A percentile compares a stretch with the other conserved stretches of the same genome.
Conservation (phyloP, 1,140 invertebrate species). For the Dreissena polymorpha region DNA sequence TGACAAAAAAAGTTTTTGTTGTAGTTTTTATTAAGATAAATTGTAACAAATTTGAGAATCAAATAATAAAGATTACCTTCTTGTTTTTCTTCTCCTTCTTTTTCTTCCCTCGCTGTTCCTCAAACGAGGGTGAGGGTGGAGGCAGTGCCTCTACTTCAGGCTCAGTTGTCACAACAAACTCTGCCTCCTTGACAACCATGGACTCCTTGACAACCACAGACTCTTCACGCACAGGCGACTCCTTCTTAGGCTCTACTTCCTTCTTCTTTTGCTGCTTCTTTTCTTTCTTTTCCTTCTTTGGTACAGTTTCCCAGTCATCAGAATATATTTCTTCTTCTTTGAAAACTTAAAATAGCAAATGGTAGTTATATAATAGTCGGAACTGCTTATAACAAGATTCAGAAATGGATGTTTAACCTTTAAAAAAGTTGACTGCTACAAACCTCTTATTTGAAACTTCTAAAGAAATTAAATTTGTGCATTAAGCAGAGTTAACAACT, state of each 20-base stretch:
- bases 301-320: conserved; percentile 39
- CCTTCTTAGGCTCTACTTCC: conserved; percentile 9
- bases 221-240: conserved; percentile 27
- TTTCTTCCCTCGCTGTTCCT: conserved; percentile 43
- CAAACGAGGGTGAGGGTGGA: conserved; percentile 5
- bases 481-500: too few relatives aligned
- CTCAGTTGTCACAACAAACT: not conserved
- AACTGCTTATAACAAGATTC: not conserved
- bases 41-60: too few relatives aligned
- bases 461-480: too few relatives aligned
- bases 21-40: too few relatives aligned
- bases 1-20: too few relatives aligned
- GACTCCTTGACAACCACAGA: conserved; percentile 18
- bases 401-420: not conserved
- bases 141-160: not conserved
- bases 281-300: conserved; percentile 46
- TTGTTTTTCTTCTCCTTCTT: conserved; percentile 53
- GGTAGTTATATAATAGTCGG: not conserved
- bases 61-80: too few relatives aligned
- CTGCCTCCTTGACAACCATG: too few relatives aligned
- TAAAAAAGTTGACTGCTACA: too few relatives aligned
- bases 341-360: not conserved
- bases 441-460: too few relatives aligned
- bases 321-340: too few relatives aligned
- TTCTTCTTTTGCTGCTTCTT: conserved; percentile 51